These are phyloP conservation scores for Omphaloscelis lunosa DNA, from an alignment of 2,888 invertebrate genomes.

Conservation along the genomic window DNA sequence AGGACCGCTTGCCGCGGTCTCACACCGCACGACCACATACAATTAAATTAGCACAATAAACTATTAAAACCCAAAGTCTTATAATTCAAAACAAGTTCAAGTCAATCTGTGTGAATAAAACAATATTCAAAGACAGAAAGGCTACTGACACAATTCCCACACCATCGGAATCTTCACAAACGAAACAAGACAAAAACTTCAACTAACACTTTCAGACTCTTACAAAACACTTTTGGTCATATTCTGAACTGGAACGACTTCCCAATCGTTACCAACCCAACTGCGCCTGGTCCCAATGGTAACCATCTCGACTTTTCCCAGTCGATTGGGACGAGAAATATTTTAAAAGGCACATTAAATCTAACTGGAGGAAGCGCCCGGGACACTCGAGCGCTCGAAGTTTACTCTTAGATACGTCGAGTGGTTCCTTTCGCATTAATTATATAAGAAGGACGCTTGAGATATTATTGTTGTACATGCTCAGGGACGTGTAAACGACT, in stretches of 20 bases:
- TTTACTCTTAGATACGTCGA: slow-evolving; percentile 61
- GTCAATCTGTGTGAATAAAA: neutral
- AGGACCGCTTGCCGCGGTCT: neutral
- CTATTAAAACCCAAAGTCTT: neutral
- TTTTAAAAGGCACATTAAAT: slow-evolving; percentile 73
- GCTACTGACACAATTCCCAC: slow-evolving; percentile 14
- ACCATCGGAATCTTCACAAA: slow-evolving; percentile 15
- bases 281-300: slow-evolving; percentile 36
- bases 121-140: slow-evolving; percentile 8
- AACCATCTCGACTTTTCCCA: slow-evolving; percentile 43
- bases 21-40: neutral
- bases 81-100: neutral
- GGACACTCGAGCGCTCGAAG: slow-evolving; percentile 50
- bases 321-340: slow-evolving; percentile 67
- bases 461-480: slow-evolving; percentile 59
- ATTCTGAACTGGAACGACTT: slow-evolving; percentile 35
- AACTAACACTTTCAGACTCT: slow-evolving; percentile 20
- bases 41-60: neutral
- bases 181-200: slow-evolving; percentile 24
- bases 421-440: slow-evolving; percentile 66
- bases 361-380: slow-evolving; percentile 53
- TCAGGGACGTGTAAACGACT: slow-evolving; percentile 60
- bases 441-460: slow-evolving; percentile 62
- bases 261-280: slow-evolving; percentile 40
- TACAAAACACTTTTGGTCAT: slow-evolving; percentile 26